A percentile compares a stretch with the other conserved stretches of the same genome.
Evolutionary conservation across 2,888 invertebrate species (phyloP).

Genomic region (Eilema griseolum): DNA sequence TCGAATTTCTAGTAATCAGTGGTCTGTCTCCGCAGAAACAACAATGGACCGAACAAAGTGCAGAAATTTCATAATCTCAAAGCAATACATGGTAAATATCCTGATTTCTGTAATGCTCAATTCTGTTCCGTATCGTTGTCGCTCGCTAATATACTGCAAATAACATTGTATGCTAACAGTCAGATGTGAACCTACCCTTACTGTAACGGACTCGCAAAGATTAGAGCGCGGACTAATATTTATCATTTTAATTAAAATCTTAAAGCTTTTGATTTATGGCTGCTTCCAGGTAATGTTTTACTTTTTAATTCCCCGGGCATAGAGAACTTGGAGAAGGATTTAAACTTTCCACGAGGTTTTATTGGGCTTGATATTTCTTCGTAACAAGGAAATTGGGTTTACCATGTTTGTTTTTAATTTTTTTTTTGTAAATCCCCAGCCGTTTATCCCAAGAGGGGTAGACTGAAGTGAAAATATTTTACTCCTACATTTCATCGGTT

Average conservation of each 20-base stretch:
- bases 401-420: not conserved
- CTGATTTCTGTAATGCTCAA: not conserved
- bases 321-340: conserved; percentile 40
- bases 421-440: not conserved
- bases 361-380: conserved; percentile 19
- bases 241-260: conserved; percentile 63
- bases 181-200: conserved; percentile 17
- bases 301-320: conserved; percentile 51
- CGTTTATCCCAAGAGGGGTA: not conserved
- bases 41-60: no score
- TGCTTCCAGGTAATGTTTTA: conserved; percentile 53
- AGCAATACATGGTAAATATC: no score
- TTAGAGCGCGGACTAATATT: conserved; percentile 51
- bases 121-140: not conserved
- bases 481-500: not conserved
- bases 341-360: conserved; percentile 35
- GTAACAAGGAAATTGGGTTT: not conserved
- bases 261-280: conserved; percentile 58
- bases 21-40: no score
- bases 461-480: not conserved
- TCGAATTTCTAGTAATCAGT: no score
- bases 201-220: conserved; percentile 28
- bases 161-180: not conserved
- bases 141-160: not conserved
- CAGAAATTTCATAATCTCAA: no score